Base-by-base conservation (phyloP, 2,888 invertebrate species). In the Phyllotreta striolata region DNA sequence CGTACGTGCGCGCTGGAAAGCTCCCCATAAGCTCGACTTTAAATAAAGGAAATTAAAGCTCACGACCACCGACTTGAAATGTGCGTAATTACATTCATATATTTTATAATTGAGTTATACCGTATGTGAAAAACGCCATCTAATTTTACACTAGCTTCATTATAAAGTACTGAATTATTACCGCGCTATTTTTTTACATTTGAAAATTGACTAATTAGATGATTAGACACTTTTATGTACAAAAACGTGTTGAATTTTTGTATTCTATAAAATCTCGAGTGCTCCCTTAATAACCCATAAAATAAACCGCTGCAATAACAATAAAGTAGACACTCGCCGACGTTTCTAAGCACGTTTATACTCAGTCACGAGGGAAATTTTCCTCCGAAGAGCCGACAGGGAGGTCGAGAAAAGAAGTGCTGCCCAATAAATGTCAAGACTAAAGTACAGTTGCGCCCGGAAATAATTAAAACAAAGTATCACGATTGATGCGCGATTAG, bases 391-490 rank as follows among this genome's bases (percentile, higher is more conserved):
- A 75, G 52, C 52, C 41, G 58, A 44, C 54, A 37, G 52, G 60
- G 60, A 73, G 71, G 74, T 72, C 69, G 69, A 67, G 66, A 63
- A 67, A 73, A 75, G 75, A 76, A 76, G 76, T 72, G 74, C 76
- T 72, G 74, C 74, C 75, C 77, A 79, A 78, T 79, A 79, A 78
- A 78, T 76, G 78, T 79, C 79, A 78, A 74, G 76, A 58, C 73
- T 66, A 65, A 69, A 68, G 72, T 71, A 71, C 71, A 71, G 73
- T 73, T 73, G 72, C 72, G 75, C 76, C 77, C 77, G 74, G 76
- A 74, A 76, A 78, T 79, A 79, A 79, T 79, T 79, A 79, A 78
- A 79, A 79, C 78, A 77, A 79, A 79, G 79, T 78, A 77, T 78
- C 79, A 4, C 24, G 24, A 24, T 24, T 24, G 24, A 24, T 24